Base-by-base conservation (phyloP, 2,888 invertebrate species). In the Scrobipalpa costella region DNA sequence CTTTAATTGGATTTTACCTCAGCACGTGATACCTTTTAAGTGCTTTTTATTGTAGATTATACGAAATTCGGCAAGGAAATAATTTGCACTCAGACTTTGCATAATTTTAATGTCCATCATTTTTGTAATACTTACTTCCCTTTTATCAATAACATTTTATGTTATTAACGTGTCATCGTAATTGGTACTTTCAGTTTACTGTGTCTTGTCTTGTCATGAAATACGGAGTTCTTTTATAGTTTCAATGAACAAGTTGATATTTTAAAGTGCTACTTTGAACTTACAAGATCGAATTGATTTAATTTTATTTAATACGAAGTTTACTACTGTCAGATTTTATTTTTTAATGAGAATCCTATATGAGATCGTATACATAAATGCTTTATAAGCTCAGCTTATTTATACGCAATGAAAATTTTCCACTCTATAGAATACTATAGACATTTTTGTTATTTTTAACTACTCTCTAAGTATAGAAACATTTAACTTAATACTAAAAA, bases 1-100 rank as follows among this genome's bases (percentile, higher is more conserved):
- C 79, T 87, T 90, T 90, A 87, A 88, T 88, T 89, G 90, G 84
- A 85, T 90, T 89, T 88, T 86, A 87, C 86, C 85, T 83, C 83
- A 84, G 80, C 78, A 81, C 75, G 72, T 67, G 75, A 73, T 81
- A 81, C 77, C 77, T 76, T 79, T 77, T 77, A 78, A 81, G 80
- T 78, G 79, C 73, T 69, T 64, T 78, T 80, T 79, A 73, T 77
- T 71, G 67, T 70, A 70, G 71, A 73, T 74, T 33, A 34, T 15
- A 15, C 13, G 27, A 33, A 55, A 55, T 55, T 50, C 27, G 11
- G 21, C 11, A 36, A 55, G 55, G 55, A 55, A 55, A 55, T 15
- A 33, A 55, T 38, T 27, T 19, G 15, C 58, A 21, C 38, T 36
- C 58, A 40, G 40, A 27, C 40, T 21, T 40, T 34, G 55, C 50